Evolutionary conservation across 2,797 vertebrate genomes (phyloP), one percentile per base, ranked within the genome.

Genomic region (Haliaeetus vocifer): DNA sequence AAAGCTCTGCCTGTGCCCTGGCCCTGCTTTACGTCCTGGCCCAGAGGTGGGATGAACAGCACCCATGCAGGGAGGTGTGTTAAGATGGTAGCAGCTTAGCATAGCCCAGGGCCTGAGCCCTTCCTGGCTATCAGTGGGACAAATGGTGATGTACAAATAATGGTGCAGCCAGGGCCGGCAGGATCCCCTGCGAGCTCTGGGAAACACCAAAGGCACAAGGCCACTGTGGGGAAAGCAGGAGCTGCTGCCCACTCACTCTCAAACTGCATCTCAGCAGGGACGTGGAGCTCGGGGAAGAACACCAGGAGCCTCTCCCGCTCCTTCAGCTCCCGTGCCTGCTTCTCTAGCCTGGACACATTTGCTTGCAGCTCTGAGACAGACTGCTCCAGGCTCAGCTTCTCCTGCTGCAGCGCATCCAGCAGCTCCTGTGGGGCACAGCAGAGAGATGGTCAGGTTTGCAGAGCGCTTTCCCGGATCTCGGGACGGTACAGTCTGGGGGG

Each of bases 241-340:
- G 6, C 75, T 87, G 49, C 61, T 11, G 10, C 37, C 38, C 29
- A 2, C 15, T 7, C 23, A 99, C 99, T 98, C 96, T 99, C 98
- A 80, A 98, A 97, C 93, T 94, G 97, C 7, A 67, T 53, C 86
- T 98, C 96, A 1, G 67, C 5, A 7, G 98, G 96, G 35, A 92
- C 49, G 45, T 97, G 98, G 75, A 99, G 98, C 77, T 99, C 99
- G 0, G 99, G 99, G 92, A 99, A 99, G 76, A 98, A 98, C 96
- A 99, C 99, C 93, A 99, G 92, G 82, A 99, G 97, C 86, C 96
- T 98, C 91, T 99, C 98, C 70, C 97, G 98, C 94, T 99, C 98
- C 70, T 55, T 94, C 63, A 98, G 97, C 93, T 98, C 96, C 52
- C 47, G 89, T 3, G 98, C 66, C 49, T 97, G 90, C 71, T 95